Evolutionary conservation across 2,888 invertebrate genomes (phyloP), one percentile per base, ranked within the genome.

Genomic region (Lycocerus yunnanus): DNA sequence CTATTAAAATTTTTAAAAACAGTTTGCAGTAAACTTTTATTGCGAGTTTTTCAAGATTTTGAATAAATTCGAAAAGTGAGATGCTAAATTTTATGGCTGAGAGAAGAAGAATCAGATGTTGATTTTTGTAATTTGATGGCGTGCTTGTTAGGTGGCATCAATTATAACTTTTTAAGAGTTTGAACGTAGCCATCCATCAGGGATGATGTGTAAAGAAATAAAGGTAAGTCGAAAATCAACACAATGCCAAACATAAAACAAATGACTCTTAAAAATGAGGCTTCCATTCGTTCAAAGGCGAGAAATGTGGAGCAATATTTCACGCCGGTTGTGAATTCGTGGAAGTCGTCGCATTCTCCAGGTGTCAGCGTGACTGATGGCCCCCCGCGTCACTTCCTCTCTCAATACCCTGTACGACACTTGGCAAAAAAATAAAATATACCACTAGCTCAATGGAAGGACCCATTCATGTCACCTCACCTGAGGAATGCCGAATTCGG

Each of bases 321-420:
- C 82, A 82, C 82, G 81, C 80, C 81, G 81, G 82, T 83, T 82
- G 83, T 83, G 84, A 84, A 84, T 85, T 85, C 85, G 84, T 84
- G 82, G 84, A 85, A 85, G 85, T 84, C 84, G 84, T 84, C 83
- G 83, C 83, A 84, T 84, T 84, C 84, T 84, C 84, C 84, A 85
- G 84, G 85, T 85, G 85, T 85, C 85, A 85, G 83, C 83, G 84
- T 85, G 85, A 85, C 85, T 85, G 85, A 85, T 85, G 84, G 81
- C 83, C 84, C 82, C 83, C 83, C 82, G 81, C 83, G 83, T 84
- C 84, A 84, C 83, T 84, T 84, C 84, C 84, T 84, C 83, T 80
- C 80, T 72, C 69, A 73, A 74, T 76, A 69, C 74, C 78, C 78
- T 71, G 68, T 74, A 77, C 78, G 77, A 77, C 78, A 80, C 79